phyloP scores from a whole-genome alignment of 2,888 invertebrate species.

The Cecidostiba fungosa region DNA sequence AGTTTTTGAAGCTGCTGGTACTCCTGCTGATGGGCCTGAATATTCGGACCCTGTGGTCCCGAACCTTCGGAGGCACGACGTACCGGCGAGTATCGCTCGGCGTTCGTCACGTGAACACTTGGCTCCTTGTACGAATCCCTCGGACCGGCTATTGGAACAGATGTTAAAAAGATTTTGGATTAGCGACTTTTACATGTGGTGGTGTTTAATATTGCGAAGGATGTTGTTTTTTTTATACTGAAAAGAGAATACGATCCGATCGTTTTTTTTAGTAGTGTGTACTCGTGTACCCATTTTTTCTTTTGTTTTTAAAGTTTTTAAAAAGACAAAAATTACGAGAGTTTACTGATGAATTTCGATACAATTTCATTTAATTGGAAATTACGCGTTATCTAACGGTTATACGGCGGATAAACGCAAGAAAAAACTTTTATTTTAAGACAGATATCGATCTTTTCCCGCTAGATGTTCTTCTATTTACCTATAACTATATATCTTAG shows the following conservation, averaged over 20 bases:
- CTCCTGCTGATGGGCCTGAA: conserved; percentile 88
- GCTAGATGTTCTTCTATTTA: background rate
- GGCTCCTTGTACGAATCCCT: conserved; percentile 84
- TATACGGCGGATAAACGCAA: background rate
- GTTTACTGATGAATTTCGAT: background rate
- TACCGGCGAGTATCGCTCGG: conserved; percentile 94
- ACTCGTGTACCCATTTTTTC: background rate
- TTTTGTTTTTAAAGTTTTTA: background rate
- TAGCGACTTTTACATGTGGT: background rate
- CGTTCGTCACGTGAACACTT: conserved; percentile 81
- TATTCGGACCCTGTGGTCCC: conserved; percentile 82
- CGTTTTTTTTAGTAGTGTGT: background rate
- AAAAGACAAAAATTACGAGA: background rate
- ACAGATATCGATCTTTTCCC: background rate
- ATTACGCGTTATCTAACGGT: background rate
- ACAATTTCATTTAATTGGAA: background rate
- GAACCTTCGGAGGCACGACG: conserved; percentile 93
- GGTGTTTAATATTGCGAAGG: background rate
- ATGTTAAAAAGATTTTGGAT: background rate
- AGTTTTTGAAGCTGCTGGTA: conserved; percentile 89
- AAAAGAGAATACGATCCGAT: background rate
- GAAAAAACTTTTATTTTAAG: conserved; percentile 44
- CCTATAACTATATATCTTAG: background rate
- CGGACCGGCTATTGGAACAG: conserved; percentile 75
- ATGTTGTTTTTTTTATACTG: background rate